Conservation (phyloP, 2,888 invertebrate genomes). For the Hirtodrosophila trivittata region DNA sequence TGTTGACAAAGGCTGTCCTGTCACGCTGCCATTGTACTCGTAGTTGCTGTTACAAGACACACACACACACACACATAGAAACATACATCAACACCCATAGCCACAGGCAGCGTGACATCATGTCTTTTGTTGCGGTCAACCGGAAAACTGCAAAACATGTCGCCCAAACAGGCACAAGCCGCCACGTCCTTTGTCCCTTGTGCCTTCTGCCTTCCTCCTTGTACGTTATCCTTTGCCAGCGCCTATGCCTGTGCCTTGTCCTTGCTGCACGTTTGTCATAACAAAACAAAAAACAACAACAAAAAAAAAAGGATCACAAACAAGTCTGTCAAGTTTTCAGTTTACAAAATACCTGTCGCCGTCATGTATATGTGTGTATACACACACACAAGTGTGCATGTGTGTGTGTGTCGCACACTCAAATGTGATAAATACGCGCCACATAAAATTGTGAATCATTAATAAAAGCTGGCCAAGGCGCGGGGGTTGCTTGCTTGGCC, state of each 20-base stretch:
- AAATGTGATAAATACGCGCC: constrained; percentile 74
- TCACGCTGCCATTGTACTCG: constrained; percentile 61
- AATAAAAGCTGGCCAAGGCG: constrained; percentile 64
- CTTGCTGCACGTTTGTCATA: constrained; percentile 61
- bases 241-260: constrained; percentile 24
- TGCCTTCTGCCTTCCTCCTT: constrained; percentile 30
- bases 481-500: constrained; percentile 26
- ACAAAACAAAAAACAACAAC: constrained; percentile 35
- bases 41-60: constrained; percentile 63
- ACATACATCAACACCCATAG: no score
- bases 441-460: constrained; percentile 78
- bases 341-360: constrained; percentile 76
- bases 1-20: constrained; percentile 60
- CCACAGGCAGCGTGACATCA: constrained; percentile 79
- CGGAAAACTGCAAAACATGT: constrained; percentile 82
- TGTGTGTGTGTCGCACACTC: constrained; percentile 46
- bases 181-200: constrained; percentile 37
- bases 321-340: constrained; percentile 82
- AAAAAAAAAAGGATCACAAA: constrained; percentile 71
- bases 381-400: constrained; percentile 11
- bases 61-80: constrained; percentile 5
- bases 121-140: constrained; percentile 83
- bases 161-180: constrained; percentile 59
- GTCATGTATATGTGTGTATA: constrained; percentile 27
- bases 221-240: constrained; percentile 4